Conservation (phyloP, 2,113 vertebrate genomes). For the Pseudorasbora parva region DNA sequence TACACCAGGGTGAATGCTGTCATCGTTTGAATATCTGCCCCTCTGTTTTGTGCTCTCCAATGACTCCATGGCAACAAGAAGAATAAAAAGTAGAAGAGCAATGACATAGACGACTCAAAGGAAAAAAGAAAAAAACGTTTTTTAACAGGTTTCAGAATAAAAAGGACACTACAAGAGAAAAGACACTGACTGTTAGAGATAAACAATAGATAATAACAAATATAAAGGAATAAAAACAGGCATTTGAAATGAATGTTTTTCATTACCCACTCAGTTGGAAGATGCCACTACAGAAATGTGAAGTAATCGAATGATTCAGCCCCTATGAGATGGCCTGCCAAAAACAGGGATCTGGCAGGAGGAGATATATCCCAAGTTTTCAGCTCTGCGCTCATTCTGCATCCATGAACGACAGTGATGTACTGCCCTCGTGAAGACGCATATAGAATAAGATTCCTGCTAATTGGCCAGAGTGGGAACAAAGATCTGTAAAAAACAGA, state of each 20-base stretch:
- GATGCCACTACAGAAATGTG: conserved; percentile 10
- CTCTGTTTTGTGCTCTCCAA: conserved; percentile 20
- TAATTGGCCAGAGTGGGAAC: conserved; percentile 28
- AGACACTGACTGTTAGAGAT: neutral
- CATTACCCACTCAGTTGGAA: conserved; percentile 26
- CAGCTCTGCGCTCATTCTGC: neutral
- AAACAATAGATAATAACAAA: conserved; percentile 10
- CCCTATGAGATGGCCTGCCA: neutral
- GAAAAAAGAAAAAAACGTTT: neutral
- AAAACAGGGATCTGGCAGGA: conserved; percentile 8
- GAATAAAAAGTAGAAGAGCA: conserved; percentile 33
- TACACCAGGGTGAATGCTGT: conserved; percentile 28
- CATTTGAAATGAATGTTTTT: conserved; percentile 29
- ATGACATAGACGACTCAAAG: neutral
- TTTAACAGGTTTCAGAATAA: neutral
- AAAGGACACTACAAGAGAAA: neutral
- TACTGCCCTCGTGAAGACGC: conserved; percentile 32
- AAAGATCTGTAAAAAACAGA: conserved; percentile 13
- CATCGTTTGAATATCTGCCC: conserved; percentile 28
- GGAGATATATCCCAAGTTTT: conserved; percentile 1
- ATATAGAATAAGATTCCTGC: conserved; percentile 25
- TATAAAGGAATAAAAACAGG: neutral
- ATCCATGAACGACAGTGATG: conserved; percentile 44
- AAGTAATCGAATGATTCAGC: conserved; percentile 34
- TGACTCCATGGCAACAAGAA: conserved; percentile 36